Base-by-base conservation (phyloP, 2,888 invertebrate species). In the Torymus aiolomorphi region DNA sequence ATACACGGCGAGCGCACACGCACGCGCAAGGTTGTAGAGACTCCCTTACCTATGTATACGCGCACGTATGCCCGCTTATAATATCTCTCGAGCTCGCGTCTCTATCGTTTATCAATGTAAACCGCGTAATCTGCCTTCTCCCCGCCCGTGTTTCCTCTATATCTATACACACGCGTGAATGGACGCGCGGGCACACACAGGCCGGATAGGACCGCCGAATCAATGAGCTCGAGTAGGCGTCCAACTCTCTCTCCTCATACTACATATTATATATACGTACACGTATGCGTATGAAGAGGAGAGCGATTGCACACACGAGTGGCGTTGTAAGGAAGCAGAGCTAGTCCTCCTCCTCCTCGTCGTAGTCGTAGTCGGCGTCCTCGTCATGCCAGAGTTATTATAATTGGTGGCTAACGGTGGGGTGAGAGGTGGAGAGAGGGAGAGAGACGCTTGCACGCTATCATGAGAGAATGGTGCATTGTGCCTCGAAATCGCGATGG, bases 401-500 rank as follows among this genome's bases (percentile, higher is more conserved):
- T 70, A 77, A 74, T 65, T 65, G 65, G 54, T 63, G 75, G 65
- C 70, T 70, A 72, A 62, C 73, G 59, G 73, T 5, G 13, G 62
- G 18, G 24, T 13, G 51, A 14, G 78, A 75, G 70, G 56, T 59
- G 49, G 69, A 20, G 76, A 76, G 73, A 62, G 84, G 78, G 16
- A 31, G 57, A 42, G 42, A 42, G 42, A 42, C 42, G 42, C 42
- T 42, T 42, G 42, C 42, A 42, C 42, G 42, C 5, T 87, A 88
- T 88, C 88, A 87, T 80, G 82, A 84, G 86, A 87, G 87, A 87
- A 88, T 88, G 84, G 88, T 83, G 87, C 85, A 88, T 88, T 88
- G 88, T 88, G 85, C 67, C 84, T 42, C 83, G 86, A 87, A 88
- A 88, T 88, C 86, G 86, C 84, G 87, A 87, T 85, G 86, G 86